Base-by-base conservation (phyloP, 2,113 vertebrate species). In the Nannospalax galili region DNA sequence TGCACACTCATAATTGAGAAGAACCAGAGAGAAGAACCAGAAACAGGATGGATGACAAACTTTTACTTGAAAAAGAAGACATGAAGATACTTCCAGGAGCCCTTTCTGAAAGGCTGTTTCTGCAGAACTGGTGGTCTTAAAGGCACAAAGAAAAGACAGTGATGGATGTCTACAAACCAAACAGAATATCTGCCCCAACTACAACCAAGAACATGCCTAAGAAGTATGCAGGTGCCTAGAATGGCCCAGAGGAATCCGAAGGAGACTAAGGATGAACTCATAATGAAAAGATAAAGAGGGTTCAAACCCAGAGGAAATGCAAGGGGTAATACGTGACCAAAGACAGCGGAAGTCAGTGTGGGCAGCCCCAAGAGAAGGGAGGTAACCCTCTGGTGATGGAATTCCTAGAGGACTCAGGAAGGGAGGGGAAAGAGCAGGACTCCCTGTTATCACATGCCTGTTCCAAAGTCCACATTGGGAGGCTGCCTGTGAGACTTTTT, bases 281-380 rank as follows among this genome's bases (percentile, higher is more conserved):
- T 20, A 72, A 94, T 62, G 19, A 88, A 91, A 84, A 75, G 11
- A 24, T 72, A 77, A 74, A 84, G 72, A 5, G 5, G 0, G 0
- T 77, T 75, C 52, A 74, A 91, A 96, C 28, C 58, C 28, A 93
- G 28, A 73, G 19, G 60, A 87, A 80, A 70, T 35, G 45, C 48
- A 88, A 86, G 70, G 75, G 24, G 4, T 5, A 20, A 70, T 40
- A 8, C 26, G 17, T 48, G 42, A 85, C 30, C 81, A 67, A 81
- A 60, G 58, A 67, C 65, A 42, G 52, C 10, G 45, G 14, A 58
- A 80, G 40, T 37, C 3, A 62, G 35, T 32, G 1, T 60, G 10
- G 28, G 30, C 19, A 67, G 52, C 10, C 30, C 45, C 62, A 56
- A 37, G 32, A 72, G 14, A 4, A n/a, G n/a, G n/a, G 3, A 45